phyloP scores from a whole-genome alignment of 2,113 vertebrate species.

The Petrocephalus microphthalmus region DNA sequence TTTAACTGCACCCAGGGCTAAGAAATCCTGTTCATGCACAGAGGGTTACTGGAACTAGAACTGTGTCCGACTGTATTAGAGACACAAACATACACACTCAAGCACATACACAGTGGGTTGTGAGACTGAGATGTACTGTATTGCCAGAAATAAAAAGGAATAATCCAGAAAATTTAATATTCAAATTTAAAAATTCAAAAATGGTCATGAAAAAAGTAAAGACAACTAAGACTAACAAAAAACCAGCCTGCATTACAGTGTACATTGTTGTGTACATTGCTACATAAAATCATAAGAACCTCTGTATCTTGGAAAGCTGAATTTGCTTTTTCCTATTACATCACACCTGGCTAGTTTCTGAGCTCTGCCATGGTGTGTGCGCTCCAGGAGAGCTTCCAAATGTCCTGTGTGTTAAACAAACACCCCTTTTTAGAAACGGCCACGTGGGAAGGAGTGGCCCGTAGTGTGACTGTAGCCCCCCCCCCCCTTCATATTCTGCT shows the following conservation, averaged over 20 bases:
- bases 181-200: neutral
- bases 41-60: neutral
- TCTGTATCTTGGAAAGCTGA: neutral
- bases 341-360: slow-evolving; percentile 1
- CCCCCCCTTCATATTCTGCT: neutral
- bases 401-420: neutral
- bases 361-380: neutral
- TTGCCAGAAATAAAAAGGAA: neutral
- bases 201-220: neutral
- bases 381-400: neutral
- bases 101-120: neutral
- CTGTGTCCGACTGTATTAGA: neutral
- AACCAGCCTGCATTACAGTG: neutral
- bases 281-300: neutral
- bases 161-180: neutral
- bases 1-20: neutral
- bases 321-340: neutral
- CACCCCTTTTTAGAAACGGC: neutral
- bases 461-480: neutral
- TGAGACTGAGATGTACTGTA: neutral
- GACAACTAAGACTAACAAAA: neutral
- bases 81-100: neutral
- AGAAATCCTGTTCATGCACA: neutral
- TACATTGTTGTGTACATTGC: too few relatives aligned
- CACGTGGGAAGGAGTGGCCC: neutral